A percentile compares a stretch with the other conserved stretches of the same genome.
Conservation (phyloP, 2,797 vertebrate genomes). For the Enteromius argenteus region DNA sequence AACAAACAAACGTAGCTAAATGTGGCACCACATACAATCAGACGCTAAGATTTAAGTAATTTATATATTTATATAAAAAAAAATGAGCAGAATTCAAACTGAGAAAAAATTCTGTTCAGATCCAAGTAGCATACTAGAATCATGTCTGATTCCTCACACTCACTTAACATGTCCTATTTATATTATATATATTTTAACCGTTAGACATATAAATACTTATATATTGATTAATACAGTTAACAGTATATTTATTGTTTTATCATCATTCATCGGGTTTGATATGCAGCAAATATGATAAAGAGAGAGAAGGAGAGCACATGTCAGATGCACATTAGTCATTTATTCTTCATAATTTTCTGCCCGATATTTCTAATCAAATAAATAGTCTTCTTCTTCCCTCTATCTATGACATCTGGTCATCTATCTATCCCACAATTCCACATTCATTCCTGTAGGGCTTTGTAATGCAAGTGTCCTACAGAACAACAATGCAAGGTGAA, state of each 20-base stretch:
- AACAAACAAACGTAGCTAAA: background rate
- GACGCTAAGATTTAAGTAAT: background rate
- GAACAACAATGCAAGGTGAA: conserved; percentile 17
- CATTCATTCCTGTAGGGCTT: background rate
- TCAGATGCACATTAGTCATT: background rate
- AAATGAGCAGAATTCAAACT: background rate
- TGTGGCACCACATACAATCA: background rate
- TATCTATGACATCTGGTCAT: conserved; percentile 18
- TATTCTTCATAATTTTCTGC: background rate
- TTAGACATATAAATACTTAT: no score
- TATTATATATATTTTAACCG: background rate
- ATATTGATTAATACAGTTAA: background rate
- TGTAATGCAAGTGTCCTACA: conserved; percentile 19
- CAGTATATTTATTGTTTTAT: background rate
- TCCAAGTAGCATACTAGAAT: background rate
- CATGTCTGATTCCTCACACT: background rate
- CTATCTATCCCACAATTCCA: conserved; percentile 6
- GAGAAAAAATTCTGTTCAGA: background rate
- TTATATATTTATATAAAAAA: background rate
- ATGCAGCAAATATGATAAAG: conserved; percentile 8
- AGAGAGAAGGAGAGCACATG: conserved; percentile 3
- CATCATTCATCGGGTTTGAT: background rate
- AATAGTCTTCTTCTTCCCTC: background rate
- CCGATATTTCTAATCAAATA: background rate
- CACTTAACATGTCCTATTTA: background rate